Evolutionary conservation across 2,797 vertebrate species (phyloP).

Genomic region (Hippocampus kuda): DNA sequence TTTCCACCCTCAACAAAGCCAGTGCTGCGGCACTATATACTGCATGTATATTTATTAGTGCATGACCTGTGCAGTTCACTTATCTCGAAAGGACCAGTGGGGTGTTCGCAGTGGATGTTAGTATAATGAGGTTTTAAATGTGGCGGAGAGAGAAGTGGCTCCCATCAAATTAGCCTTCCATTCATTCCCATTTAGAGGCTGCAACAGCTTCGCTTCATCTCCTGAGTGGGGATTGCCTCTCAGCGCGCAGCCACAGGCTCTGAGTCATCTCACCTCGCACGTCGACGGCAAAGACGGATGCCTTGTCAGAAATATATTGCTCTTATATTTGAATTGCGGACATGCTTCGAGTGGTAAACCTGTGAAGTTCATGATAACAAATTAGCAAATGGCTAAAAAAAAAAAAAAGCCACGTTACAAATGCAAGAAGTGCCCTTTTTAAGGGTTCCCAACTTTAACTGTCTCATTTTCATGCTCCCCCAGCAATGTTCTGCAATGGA

Average conservation of each 20-base stretch:
- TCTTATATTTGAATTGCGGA: neutral
- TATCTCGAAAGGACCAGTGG: slow-evolving; percentile 42
- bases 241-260: slow-evolving; percentile 24
- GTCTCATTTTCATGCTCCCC: slow-evolving; percentile 3
- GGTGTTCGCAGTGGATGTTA: slow-evolving; percentile 42
- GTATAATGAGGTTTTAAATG: slow-evolving; percentile 64
- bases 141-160: slow-evolving; percentile 52
- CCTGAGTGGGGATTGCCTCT: slow-evolving; percentile 44
- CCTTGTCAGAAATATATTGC: neutral
- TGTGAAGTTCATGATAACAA: neutral
- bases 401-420: too few relatives aligned
- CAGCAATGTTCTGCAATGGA: neutral
- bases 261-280: slow-evolving; percentile 5
- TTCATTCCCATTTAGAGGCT: slow-evolving; percentile 49
- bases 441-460: slow-evolving; percentile 7
- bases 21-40: slow-evolving; percentile 16
- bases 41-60: slow-evolving; percentile 21
- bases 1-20: slow-evolving; percentile 3
- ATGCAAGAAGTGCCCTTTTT: slow-evolving; percentile 2
- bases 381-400: neutral
- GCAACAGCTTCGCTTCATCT: slow-evolving; percentile 49
- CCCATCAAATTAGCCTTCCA: slow-evolving; percentile 57
- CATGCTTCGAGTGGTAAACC: neutral
- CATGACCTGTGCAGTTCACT: slow-evolving; percentile 37
- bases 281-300: slow-evolving; percentile 6